Base-by-base conservation (phyloP, 2,797 vertebrate species). In the Peromyscus nudipes region DNA sequence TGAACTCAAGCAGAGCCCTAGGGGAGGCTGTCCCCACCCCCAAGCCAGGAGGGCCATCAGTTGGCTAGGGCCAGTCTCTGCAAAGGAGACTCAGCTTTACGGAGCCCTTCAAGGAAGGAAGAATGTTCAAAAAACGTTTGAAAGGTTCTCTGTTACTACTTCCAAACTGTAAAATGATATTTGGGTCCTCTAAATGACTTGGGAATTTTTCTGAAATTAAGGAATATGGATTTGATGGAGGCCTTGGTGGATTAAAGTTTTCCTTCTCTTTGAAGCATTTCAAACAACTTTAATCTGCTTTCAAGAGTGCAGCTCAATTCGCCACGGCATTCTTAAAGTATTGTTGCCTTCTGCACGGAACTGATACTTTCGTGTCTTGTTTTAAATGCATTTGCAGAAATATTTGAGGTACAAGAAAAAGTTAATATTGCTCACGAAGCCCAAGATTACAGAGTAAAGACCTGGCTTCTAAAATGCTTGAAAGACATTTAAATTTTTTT, bases 121-220 rank as follows among this genome's bases (percentile, higher is more conserved):
- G 91, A 85, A 94, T 83, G 69, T 76, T 88, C 23, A 64, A 14
- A 80, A 89, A 89, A 67, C 4, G 23, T 92, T 71, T 67, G 69
- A 96, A 95, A 67, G 82, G 69, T 71, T 88, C 83, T 97, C 83
- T 49, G 52, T 92, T 86, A 94, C 77, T 43, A 17, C 86, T 94
- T 94, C 92, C 93, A 96, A 95, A 87, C 91, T 96, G 97, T 97
- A 98, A 98, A 96, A 75, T 93, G 97, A 96, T 98, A 96, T 88
- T 90, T 92, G 82, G 96, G 80, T 37, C 80, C 96, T 96, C 94
- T 95, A 76, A 96, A 97, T 92, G 97, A 96, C 93, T 89, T 89
- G 90, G 85, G 96, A 95, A 89, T 75, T 88, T 95, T 97, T 96
- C 85, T 96, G 95, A 98, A 96, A 96, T 95, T 86, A 96, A 94